Evolutionary conservation across 2,888 invertebrate species (phyloP), one percentile per base, ranked within the genome.

Genomic region (Deilephila porcellus): DNA sequence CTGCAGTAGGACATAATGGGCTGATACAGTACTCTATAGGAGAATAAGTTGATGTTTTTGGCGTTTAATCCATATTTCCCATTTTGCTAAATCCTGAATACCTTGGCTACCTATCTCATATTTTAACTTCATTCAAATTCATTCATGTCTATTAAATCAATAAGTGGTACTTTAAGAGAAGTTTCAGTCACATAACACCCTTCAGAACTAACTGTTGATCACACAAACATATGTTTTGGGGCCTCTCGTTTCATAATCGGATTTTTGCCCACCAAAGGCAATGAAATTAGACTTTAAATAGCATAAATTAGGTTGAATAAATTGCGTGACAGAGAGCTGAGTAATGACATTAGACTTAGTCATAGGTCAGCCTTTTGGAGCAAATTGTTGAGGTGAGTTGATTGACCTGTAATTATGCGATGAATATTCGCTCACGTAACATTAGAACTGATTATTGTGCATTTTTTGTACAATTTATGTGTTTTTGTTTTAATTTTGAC

Each of bases 351-450:
- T 52, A 67, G 20, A 45, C 11, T 25, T 34, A 56, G n/a, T n/a
- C 45, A 67, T 52, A 52, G 25, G 52, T 52, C 67, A 67, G 52
- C 20, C 25, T 14, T n/a, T 19, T 34, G 29, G 67, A 67, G 52
- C 67, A 67, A 52, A 45, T 45, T 52, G 67, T 45, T 20, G 6
- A 37, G 20, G 17, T 20, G 67, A 52, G 64, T 64, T 64, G 64
- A 45, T 45, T 64, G 64, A 45, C 64, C 37, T 20, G 37, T 45
- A 6, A 63, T 63, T 63, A 45, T 20, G 64, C 20, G 37, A n/a
- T 11, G n/a, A 7, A 20, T 67, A 45, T 67, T 62, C 17, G 6
- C 20, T 14, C 25, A 52, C n/a, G 34, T 34, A 67, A 67, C 25
- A 52, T 52, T 25, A 45, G 52, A 64, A 64, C 37, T 45, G 64